Base-by-base conservation (phyloP, 2,888 invertebrate species). In the Synanthedon formicaeformis region DNA sequence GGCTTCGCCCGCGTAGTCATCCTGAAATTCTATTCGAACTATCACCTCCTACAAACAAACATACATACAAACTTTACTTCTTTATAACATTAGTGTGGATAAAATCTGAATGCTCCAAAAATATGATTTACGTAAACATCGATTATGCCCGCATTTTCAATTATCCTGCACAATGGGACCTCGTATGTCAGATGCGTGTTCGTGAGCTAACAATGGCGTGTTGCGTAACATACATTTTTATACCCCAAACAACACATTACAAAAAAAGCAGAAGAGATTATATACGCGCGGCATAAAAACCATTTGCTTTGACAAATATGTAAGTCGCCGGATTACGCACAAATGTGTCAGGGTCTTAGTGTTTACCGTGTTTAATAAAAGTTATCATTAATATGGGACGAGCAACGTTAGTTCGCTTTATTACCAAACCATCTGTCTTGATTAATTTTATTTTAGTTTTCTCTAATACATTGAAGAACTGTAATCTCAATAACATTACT, bases 121-220 rank as follows among this genome's bases (percentile, higher is more conserved):
- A 23, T 50, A 50, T 6, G 40, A 16, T 49, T 49, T 60, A 60
- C 58, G 56, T 69, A 66, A 73, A 68, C 73, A 72, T 69, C 74
- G 78, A 80, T 78, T 73, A 73, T 70, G 59, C 80, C 81, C 82
- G 78, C 80, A 80, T 80, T 71, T 78, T 75, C 78, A 73, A 78
- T 81, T 75, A 76, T 67, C 62, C 63, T 55, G 60, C 71, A 80
- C 76, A 81, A 81, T 73, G 58, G 75, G 58, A 55, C 58, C 61
- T 64, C 59, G 61, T 62, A 63, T 75, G 75, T 75, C 64, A 67
- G 62, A 66, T 65, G 64, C 63, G 69, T 67, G 71, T 68, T 72
- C 63, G 63, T 64, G 59, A 62, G 63, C 69, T 66, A 66, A 85
- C 80, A 84, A 84, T 73, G 57, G 71, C 61, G 60, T 75, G 77